phyloP scores from a whole-genome alignment of 2,888 invertebrate species.

The Drosophila meridiana region DNA sequence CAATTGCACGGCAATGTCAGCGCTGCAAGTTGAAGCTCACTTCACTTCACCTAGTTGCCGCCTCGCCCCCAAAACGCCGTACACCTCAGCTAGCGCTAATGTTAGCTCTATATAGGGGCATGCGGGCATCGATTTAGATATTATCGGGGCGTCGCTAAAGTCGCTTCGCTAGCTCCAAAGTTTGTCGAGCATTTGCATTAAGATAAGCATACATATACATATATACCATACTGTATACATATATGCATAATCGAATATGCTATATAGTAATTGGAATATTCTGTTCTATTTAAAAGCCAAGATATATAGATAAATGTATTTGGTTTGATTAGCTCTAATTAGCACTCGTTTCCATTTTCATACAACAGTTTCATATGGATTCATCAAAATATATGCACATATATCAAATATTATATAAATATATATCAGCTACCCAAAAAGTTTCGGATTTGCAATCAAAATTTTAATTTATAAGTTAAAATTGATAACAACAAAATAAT shows the following conservation, averaged over 20 bases:
- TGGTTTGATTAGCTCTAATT: not conserved
- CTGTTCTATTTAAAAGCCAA: not conserved
- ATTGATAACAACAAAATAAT: not conserved
- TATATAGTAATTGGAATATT: not conserved
- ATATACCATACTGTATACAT: not conserved
- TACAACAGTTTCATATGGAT: not conserved
- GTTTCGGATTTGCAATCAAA: not conserved
- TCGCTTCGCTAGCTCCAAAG: constrained; percentile 18
- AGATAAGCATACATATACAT: not conserved
- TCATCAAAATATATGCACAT: not conserved
- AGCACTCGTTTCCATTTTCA: not conserved
- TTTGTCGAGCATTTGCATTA: constrained; percentile 6
- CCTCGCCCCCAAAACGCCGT: not conserved
- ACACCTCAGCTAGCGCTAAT: constrained; percentile 3
- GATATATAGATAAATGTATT: too few relatives aligned
- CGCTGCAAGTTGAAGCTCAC: constrained; percentile 26
- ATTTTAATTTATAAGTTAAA: too few relatives aligned
- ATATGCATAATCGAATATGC: not conserved
- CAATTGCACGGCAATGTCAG: constrained; percentile 56
- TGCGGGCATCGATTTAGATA: constrained; percentile 45
- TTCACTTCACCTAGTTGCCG: constrained; percentile 8
- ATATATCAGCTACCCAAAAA: not conserved
- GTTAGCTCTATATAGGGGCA: constrained; percentile 40
- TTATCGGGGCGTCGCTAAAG: constrained; percentile 52
- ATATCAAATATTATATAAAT: not conserved